Percentiles rank a stretch among this genome's conserved stretches.
Conservation (phyloP, 2,888 invertebrate genomes). For the Volucella inanis region DNA sequence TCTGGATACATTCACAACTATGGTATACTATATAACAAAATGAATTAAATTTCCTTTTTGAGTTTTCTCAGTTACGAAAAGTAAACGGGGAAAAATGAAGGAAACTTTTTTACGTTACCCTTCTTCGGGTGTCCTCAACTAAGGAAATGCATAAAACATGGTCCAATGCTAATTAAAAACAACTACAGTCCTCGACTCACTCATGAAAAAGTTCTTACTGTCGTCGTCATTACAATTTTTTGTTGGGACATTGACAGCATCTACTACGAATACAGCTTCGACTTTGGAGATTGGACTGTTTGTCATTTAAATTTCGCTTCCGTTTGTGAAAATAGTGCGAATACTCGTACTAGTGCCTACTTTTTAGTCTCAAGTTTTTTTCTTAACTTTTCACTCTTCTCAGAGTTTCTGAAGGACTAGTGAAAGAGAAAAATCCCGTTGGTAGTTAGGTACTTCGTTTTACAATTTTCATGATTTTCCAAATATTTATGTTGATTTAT, state of each 20-base stretch:
- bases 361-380: slow-evolving; percentile 42
- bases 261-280: slow-evolving; percentile 5
- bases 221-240: slow-evolving; percentile 25
- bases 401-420: slow-evolving; percentile 42
- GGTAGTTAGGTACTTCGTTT: not conserved
- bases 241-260: slow-evolving; percentile 16
- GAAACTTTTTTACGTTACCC: slow-evolving; percentile 1
- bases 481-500: slow-evolving; percentile 51
- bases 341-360: slow-evolving; percentile 46
- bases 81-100: slow-evolving; percentile 34
- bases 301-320: slow-evolving; percentile 68
- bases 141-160: slow-evolving; percentile 63
- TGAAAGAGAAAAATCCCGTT: slow-evolving; percentile 6
- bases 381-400: slow-evolving; percentile 1
- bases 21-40: slow-evolving; percentile 32
- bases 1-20: no score
- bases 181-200: slow-evolving; percentile 44
- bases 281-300: slow-evolving; percentile 65
- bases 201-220: not conserved
- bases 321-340: slow-evolving; percentile 36
- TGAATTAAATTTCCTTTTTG: slow-evolving; percentile 42
- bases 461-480: slow-evolving; percentile 28
- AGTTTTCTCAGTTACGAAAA: slow-evolving; percentile 23
- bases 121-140: slow-evolving; percentile 11
- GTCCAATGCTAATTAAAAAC: slow-evolving; percentile 68